Base-by-base conservation (phyloP, 1,140 invertebrate species). In the Drosophila simulans region DNA sequence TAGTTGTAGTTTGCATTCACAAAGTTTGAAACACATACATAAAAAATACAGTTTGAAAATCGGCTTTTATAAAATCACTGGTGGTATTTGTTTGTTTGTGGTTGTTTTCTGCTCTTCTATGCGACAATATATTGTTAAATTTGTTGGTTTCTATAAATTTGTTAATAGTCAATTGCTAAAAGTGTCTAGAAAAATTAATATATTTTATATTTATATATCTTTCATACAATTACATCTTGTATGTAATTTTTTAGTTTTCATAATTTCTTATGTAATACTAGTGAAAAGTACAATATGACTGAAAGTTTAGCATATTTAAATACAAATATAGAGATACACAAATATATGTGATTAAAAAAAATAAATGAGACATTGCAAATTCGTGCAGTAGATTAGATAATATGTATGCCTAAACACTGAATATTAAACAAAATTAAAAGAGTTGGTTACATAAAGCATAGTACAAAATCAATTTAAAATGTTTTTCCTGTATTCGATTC, bases 41-140 rank as follows among this genome's bases (percentile, higher is more conserved):
- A 75, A 64, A 75, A 66, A 75, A 75, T 66, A 75, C 60, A 75
- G 71, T 75, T 69, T 68, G 79, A 86, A 74, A 82, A 88, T 88
- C 74, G 83, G 74, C 58, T 88, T 82, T 75, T 86, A 86, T 66
- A 88, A 86, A 86, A 88, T 86, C 83, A 86, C 83, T 86, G 83
- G 83, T 86, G 83, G 83, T 86, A 72, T 76, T 77, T 54, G 55
- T 42, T 52, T 64, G 31, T 48, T 48, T 69, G 45, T 73, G 58
- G 68, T 35, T 72, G 37, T 46, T 56, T 74, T 71, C 27, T 70
- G 42, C 51, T 56, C 59, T 68, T 25, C 42, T 48, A 48, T 35
- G 66, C 66, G 66, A 70, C 51, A 70, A 48, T 64, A 64, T 42
- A 64, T 71, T 72, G 49, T 74, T 64, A 27, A 39, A 69, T 79